Evolutionary conservation across 2,797 vertebrate genomes (phyloP).

Genomic region (Lacerta viridis): DNA sequence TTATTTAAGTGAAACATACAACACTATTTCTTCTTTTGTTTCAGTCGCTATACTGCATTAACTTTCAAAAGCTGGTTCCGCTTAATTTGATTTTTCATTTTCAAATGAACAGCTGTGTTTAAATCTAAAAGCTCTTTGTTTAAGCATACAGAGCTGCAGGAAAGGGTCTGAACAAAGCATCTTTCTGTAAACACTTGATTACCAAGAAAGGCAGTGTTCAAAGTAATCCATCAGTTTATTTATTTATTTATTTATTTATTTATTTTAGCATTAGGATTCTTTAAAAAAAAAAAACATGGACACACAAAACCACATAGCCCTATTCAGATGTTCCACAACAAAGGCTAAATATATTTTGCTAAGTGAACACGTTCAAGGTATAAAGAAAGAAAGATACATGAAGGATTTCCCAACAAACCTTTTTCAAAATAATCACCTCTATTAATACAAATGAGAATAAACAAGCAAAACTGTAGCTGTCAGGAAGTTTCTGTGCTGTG

Average conservation of each 20-base stretch:
- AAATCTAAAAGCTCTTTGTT: conserved; percentile 85
- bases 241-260: background rate
- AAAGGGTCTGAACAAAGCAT: conserved; percentile 80
- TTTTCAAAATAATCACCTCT: conserved; percentile 18
- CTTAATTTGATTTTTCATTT: conserved; percentile 84
- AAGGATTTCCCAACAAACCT: conserved; percentile 53
- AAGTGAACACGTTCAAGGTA: conserved; percentile 56
- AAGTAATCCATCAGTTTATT: conserved; percentile 53
- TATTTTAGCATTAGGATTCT: conserved; percentile 23
- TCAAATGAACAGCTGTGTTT: conserved; percentile 86
- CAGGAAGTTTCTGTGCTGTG: conserved; percentile 1
- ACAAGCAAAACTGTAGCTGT: background rate
- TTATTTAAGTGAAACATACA: conserved; percentile 81
- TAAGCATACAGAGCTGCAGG: conserved; percentile 80
- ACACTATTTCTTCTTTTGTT: conserved; percentile 82
- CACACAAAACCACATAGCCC: conserved; percentile 48
- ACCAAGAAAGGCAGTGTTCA: conserved; percentile 77
- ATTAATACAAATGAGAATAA: conserved; percentile 28
- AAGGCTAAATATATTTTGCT: conserved; percentile 52
- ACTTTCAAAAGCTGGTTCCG: conserved; percentile 83
- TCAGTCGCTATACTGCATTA: conserved; percentile 77
- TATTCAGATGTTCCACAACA: conserved; percentile 63
- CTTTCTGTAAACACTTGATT: conserved; percentile 82
- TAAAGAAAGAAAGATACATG: conserved; percentile 51
- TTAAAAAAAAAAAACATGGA: background rate